These are phyloP conservation scores for Myodes glareolus DNA, from an alignment of 2,113 vertebrate genomes.

Conservation along the genomic window DNA sequence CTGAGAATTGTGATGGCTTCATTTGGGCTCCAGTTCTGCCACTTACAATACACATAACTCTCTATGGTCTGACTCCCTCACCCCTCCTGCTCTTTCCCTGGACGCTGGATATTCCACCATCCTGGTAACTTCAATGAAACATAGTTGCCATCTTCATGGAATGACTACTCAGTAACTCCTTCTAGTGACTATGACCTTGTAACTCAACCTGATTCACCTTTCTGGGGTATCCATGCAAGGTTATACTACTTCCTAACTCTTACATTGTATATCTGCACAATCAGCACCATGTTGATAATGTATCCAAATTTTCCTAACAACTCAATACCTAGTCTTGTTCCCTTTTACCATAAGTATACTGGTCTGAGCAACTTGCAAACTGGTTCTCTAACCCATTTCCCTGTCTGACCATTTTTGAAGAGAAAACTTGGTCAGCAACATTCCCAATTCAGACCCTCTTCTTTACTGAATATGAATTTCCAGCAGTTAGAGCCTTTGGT, in stretches of 20 bases:
- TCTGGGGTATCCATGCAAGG: not conserved
- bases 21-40: not conserved
- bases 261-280: not conserved
- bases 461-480: not conserved
- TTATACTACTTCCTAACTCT: no score
- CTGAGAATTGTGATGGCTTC: not conserved
- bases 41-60: not conserved
- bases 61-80: not conserved
- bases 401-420: not conserved
- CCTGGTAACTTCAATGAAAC: no score
- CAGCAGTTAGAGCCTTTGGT: no score
- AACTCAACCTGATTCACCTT: not conserved
- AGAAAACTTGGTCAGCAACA: not conserved
- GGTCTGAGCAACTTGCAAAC: not conserved
- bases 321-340: not conserved
- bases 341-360: not conserved
- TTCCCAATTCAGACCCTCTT: no score
- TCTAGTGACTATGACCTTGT: not conserved
- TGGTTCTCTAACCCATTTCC: fast-evolving
- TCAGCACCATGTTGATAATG: not conserved
- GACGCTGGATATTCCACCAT: not conserved
- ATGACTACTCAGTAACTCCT: not conserved
- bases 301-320: not conserved
- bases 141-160: no score
- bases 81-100: not conserved